phyloP scores from a whole-genome alignment of 2,113 vertebrate genomes.

The Patagioenas fasciata region DNA sequence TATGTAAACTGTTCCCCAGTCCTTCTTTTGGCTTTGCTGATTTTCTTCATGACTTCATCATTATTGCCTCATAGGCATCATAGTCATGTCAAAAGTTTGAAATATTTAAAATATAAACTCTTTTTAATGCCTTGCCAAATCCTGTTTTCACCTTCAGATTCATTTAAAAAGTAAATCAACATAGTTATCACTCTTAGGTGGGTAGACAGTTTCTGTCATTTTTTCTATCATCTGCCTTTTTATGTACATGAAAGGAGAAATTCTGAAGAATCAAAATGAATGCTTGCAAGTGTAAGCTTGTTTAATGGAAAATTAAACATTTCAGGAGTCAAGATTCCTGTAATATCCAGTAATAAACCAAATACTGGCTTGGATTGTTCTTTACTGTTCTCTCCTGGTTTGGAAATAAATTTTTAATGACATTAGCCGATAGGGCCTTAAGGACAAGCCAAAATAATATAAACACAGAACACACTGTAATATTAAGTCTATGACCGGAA shows the following conservation, averaged over 20 bases:
- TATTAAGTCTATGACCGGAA: not conserved
- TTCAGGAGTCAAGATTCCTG: not conserved
- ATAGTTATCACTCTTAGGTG: not conserved
- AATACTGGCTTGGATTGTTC: not conserved
- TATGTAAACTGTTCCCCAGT: not conserved
- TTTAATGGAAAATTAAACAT: not conserved
- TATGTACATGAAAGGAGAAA: constrained; percentile 10
- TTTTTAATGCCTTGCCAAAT: not conserved
- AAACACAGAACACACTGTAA: not conserved
- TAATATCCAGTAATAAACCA: not conserved
- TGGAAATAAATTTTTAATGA: not conserved
- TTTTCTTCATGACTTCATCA: not conserved
- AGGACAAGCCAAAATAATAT: not conserved
- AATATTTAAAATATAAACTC: not conserved
- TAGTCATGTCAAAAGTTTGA: not conserved
- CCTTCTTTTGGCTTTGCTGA: not conserved
- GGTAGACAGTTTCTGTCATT: not conserved
- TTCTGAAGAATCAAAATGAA: not conserved
- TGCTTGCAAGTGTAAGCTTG: not conserved
- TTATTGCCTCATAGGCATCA: not conserved
- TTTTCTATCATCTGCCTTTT: constrained; percentile 26
- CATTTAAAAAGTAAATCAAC: constrained; percentile 21
- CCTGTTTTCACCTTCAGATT: not conserved
- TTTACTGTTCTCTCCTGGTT: not conserved
- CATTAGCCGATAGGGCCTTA: not conserved